phyloP scores from a whole-genome alignment of 1,140 invertebrate genomes.

The Aphelenchoides besseyi region DNA sequence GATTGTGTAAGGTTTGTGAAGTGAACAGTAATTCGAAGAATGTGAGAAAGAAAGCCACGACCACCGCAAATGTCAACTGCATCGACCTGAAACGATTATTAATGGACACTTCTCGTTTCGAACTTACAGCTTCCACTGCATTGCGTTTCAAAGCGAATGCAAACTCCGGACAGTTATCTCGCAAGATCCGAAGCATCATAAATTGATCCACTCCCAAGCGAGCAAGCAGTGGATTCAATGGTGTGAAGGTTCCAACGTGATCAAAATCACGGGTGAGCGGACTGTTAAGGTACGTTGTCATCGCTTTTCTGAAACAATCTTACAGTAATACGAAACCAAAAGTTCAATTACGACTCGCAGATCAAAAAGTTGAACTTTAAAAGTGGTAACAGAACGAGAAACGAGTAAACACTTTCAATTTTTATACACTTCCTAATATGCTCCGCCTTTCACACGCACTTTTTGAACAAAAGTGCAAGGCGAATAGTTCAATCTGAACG shows the following conservation, averaged over 20 bases:
- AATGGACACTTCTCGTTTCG: background rate
- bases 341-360: background rate
- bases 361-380: background rate
- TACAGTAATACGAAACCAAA: background rate
- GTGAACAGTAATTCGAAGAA: background rate
- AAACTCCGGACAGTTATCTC: background rate
- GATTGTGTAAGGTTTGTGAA: background rate
- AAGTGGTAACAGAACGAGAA: background rate
- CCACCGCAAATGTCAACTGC: background rate
- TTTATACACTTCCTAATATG: background rate
- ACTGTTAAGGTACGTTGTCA: background rate
- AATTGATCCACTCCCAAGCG: background rate
- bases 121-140: background rate
- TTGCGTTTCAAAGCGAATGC: background rate
- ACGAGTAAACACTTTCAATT: background rate
- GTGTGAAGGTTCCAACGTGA: background rate
- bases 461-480: background rate
- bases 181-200: background rate
- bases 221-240: background rate
- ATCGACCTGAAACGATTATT: background rate
- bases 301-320: background rate
- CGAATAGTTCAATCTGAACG: background rate
- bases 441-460: background rate
- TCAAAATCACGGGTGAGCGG: background rate
- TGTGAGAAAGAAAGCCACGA: slow-evolving; percentile 3